Evolutionary conservation across 2,888 invertebrate genomes (phyloP), one percentile per base, ranked within the genome.

Genomic region (Tetheella fluctuosa): DNA sequence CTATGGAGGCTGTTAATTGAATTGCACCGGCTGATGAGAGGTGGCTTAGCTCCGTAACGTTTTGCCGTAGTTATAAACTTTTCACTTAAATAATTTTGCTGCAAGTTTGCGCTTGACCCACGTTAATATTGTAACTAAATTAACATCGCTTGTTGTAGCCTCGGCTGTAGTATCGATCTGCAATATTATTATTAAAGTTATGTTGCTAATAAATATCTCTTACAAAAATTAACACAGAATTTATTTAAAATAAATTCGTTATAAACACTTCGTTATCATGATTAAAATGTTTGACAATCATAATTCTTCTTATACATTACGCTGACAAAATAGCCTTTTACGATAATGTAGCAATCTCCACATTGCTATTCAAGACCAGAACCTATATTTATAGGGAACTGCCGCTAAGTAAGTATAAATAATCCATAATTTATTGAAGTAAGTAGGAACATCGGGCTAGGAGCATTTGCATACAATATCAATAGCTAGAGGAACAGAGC

Each of bases 1-100:
- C 81, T 81, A 81, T 82, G 83, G 64, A 85, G 84, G 86, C 76
- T 82, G 81, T 80, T 84, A 83, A 85, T 86, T 83, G 79, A 79
- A 82, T 82, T 77, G 71, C 71, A 72, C 72, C 79, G 74, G 73
- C 64, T 79, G 80, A 71, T 75, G 78, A 80, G 83, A 84, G 82
- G 83, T 81, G 75, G 73, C 77, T 67, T 68, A 71, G 74, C 71
- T 75, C 67, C 56, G 55, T 61, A 58, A 56, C 55, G 59, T 34
- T 57, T 61, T 67, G 62, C 67, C 62, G 64, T 72, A 71, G 65
- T 68, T 65, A 68, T 63, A 73, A 74, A 74, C 74, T 74, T 74
- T 75, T 71, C 75, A 74, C 73, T 74, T 74, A 73, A 68, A 75
- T 71, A 67, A 74, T 64, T 67, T 65, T 54, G 62, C 64, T 68